These are phyloP conservation scores for Agrilus planipennis DNA, from an alignment of 1,140 invertebrate genomes.

Conservation along the genomic window DNA sequence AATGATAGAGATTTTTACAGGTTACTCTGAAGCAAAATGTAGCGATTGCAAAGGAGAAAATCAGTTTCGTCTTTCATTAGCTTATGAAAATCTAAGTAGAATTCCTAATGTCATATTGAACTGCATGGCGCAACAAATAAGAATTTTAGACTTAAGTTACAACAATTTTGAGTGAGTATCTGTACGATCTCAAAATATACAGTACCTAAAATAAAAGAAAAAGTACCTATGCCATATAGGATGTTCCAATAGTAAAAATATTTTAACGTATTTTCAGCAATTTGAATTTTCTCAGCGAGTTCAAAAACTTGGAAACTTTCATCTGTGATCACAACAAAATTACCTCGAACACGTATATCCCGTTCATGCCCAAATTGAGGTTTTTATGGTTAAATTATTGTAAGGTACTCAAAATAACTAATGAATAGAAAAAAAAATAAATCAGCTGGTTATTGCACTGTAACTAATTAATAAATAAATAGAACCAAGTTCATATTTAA, in stretches of 20 bases:
- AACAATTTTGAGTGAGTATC: constrained; percentile 54
- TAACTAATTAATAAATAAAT: background rate
- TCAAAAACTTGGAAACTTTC: constrained; percentile 54
- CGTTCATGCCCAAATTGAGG: constrained; percentile 51
- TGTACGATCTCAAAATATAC: background rate
- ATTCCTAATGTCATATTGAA: constrained; percentile 45
- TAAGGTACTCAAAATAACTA: constrained; percentile 24
- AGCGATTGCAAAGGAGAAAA: constrained; percentile 19
- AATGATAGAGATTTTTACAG: too few species aligned
- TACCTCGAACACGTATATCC: constrained; percentile 49
- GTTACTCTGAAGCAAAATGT: constrained; percentile 1
- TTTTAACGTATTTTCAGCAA: constrained; percentile 40
- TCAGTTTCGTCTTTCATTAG: constrained; percentile 40
- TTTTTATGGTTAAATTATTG: constrained; percentile 72
- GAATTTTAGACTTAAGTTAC: constrained; percentile 56
- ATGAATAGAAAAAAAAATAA: background rate
- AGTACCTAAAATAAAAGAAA: background rate
- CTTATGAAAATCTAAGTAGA: constrained; percentile 43
- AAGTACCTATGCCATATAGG: too few species aligned
- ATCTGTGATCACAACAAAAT: constrained; percentile 65
- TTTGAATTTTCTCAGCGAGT: constrained; percentile 52
- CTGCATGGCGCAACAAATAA: constrained; percentile 38
- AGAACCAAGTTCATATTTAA: background rate
- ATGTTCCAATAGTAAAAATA: too few species aligned
- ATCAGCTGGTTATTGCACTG: background rate